Evolutionary conservation across 2,797 vertebrate species (phyloP).

Genomic region (Sarcoramphus papa): DNA sequence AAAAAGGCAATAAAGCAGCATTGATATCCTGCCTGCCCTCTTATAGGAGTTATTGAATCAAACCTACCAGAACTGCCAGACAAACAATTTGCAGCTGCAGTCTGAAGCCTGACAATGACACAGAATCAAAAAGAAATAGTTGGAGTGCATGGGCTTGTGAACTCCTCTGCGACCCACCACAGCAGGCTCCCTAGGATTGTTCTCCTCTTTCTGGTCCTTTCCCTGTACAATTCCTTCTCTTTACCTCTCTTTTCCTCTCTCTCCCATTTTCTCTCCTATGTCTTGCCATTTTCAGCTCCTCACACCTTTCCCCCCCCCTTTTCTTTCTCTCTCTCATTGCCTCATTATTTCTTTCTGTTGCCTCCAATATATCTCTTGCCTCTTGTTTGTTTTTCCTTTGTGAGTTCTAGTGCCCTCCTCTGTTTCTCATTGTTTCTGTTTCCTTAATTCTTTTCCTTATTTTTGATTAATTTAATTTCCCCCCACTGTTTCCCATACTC

Average conservation of each 20-base stretch:
- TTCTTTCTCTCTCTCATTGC: neutral
- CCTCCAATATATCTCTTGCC: neutral
- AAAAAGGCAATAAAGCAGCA: constrained; percentile 74
- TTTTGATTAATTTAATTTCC: neutral
- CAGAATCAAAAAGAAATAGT: constrained; percentile 69
- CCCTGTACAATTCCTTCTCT: constrained; percentile 1
- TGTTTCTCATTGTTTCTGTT: neutral
- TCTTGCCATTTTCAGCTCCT: neutral
- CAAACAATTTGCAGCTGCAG: constrained; percentile 74
- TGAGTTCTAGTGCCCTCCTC: neutral
- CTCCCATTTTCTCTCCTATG: neutral
- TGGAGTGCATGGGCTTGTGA: constrained; percentile 58
- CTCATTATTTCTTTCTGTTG: neutral
- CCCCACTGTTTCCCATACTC: neutral
- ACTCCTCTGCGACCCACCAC: constrained; percentile 59
- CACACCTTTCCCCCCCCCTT: neutral
- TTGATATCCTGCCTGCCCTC: constrained; percentile 74
- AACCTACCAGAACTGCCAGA: constrained; percentile 73
- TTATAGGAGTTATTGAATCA: constrained; percentile 74
- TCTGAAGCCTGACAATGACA: constrained; percentile 72
- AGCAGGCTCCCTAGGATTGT: constrained; percentile 65
- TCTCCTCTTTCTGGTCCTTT: constrained; percentile 46
- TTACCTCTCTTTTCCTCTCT: neutral
- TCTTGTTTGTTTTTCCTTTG: neutral
- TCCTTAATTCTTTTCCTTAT: neutral